A percentile compares a stretch with the other conserved stretches of the same genome.
These are phyloP conservation scores for Polyodon spathula DNA, from an alignment of 2,113 vertebrate genomes.

Conservation along the genomic window DNA sequence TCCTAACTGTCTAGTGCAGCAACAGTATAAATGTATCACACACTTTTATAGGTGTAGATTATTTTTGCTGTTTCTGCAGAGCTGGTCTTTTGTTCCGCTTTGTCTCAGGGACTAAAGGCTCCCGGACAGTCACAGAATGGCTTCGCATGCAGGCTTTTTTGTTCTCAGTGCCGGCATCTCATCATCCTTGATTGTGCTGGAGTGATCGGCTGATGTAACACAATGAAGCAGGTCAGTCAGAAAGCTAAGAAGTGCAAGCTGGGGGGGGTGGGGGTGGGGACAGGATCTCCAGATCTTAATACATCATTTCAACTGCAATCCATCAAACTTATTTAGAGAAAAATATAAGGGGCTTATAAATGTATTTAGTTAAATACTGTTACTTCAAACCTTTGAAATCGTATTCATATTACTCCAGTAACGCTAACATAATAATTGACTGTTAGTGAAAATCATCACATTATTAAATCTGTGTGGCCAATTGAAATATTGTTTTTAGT, in stretches of 20 bases:
- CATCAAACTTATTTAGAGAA: too few species aligned
- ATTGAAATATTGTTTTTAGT: too few species aligned
- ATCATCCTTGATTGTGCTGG: background rate
- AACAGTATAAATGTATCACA: background rate
- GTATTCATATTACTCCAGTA: too few species aligned
- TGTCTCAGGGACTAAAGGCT: constrained; percentile 4
- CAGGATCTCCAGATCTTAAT: constrained; percentile 9
- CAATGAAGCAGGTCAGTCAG: constrained; percentile 40
- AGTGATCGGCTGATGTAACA: constrained; percentile 14
- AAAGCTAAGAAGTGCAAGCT: constrained; percentile 16
- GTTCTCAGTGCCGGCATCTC: constrained; percentile 28
- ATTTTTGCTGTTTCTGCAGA: background rate
- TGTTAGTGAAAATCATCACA: too few species aligned
- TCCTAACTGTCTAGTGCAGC: too few species aligned
- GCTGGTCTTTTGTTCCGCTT: constrained; percentile 4
- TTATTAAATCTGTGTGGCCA: too few species aligned
- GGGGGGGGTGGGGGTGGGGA: background rate
- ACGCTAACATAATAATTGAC: too few species aligned
- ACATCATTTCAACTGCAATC: background rate
- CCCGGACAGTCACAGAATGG: constrained; percentile 1
- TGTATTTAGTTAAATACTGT: too few species aligned
- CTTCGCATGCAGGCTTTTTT: constrained; percentile 7
- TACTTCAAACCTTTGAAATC: too few species aligned
- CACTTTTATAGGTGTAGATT: constrained; percentile 8
- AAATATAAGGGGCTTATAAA: too few species aligned